Evolutionary conservation across 2,888 invertebrate species (phyloP).

Genomic region (Rotaria socialis): DNA sequence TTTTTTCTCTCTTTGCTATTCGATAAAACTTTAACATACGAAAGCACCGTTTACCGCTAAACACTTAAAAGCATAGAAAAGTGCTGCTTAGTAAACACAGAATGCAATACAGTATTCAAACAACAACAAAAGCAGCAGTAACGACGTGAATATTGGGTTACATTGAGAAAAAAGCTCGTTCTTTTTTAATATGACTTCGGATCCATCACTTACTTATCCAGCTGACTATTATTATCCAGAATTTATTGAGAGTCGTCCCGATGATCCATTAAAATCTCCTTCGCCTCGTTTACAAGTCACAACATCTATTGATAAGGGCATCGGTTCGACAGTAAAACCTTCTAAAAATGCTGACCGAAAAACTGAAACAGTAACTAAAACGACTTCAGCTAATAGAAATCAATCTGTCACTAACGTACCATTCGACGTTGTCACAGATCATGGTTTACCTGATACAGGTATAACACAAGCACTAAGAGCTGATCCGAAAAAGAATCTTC

Average conservation of each 20-base stretch:
- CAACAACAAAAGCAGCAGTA: neutral
- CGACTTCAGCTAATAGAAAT: neutral
- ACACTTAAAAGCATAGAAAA: neutral
- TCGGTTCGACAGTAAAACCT: neutral
- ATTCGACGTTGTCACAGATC: neutral
- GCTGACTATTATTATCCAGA: neutral
- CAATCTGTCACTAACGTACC: neutral
- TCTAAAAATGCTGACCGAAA: neutral
- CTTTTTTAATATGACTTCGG: neutral
- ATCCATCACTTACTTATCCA: neutral
- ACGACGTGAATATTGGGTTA: neutral
- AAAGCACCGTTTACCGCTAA: neutral
- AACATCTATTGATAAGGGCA: neutral
- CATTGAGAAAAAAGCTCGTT: neutral
- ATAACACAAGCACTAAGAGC: neutral
- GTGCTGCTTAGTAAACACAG: neutral
- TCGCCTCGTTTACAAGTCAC: neutral
- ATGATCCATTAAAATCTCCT: neutral
- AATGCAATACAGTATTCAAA: neutral
- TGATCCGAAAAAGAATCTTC: neutral
- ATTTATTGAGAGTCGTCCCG: neutral
- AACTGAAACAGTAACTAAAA: neutral
- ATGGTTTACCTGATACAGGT: neutral
- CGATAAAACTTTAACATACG: neutral
- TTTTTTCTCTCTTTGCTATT: neutral